Base-by-base conservation (phyloP, 1,140 invertebrate genomes). In the Odontomachus brunneus region DNA sequence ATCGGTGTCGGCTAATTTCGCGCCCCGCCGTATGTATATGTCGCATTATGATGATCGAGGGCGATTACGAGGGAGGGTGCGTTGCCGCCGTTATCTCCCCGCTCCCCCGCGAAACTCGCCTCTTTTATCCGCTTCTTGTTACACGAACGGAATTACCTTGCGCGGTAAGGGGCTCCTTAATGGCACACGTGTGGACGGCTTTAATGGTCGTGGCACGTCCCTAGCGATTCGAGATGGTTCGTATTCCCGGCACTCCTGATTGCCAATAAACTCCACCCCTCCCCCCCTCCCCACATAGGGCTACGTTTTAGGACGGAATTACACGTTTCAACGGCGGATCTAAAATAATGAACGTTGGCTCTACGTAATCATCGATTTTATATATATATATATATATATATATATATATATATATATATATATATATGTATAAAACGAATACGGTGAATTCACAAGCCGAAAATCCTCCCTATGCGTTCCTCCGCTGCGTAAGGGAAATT, bases 101-200 rank as follows among this genome's bases (percentile, higher is more conserved):
- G n/a, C n/a, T n/a, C n/a, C n/a, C n/a, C n/a, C 57, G 67, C 78
- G 26, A 82, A 24, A 75, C 48, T 65, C 72, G 69, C 44, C 38
- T n/a, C 69, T 81, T 44, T 84, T 84, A 82, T 74, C 72, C 60
- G 67, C 44, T 38, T 53, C 65, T 86, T 72, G 84, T 87, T 87
- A 83, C 84, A 62, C n/a, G 57, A 78, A 48, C 24, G 75, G 55
- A 72, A 81, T 81, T 81, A 81, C 17, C n/a, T 19, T 15, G 65
- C 24, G 26, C 44, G 44, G 75, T 38, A 38, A 33, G 51, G 57
- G 22, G 65, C 44, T 48, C 19, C 48, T 66, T 84, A 84, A 84
- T 81, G 49, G 26, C 33, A 57, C 19, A 62, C 75, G 82, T 66
- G 74, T 81, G 53, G 75, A 69, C 14, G 75, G 14, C 38, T 33